These are phyloP conservation scores for Callinectes sapidus DNA, from an alignment of 2,888 invertebrate genomes.

Conservation along the genomic window DNA sequence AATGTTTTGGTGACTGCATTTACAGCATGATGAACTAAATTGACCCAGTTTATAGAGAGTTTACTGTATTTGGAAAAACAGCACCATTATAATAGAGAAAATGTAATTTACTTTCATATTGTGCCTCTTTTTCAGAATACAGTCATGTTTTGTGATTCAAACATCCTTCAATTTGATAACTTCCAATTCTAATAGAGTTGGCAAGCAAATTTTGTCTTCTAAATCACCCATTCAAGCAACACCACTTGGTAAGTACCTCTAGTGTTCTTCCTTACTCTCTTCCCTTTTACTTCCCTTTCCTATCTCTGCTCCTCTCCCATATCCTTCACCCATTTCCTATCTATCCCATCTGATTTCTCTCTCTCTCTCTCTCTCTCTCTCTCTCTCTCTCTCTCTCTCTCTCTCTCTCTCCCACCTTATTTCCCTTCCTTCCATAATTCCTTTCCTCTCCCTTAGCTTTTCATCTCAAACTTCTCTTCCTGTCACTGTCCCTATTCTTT, in stretches of 20 bases:
- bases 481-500: too few species aligned
- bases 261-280: background rate
- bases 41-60: too few species aligned
- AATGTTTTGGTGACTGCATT: too few species aligned
- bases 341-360: background rate
- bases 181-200: too few species aligned
- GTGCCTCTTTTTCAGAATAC: too few species aligned
- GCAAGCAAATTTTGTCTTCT: background rate
- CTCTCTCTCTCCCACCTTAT: background rate
- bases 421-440: background rate
- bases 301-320: background rate
- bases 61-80: too few species aligned
- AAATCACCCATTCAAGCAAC: background rate
- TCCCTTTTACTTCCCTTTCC: background rate
- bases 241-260: background rate
- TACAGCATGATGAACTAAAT: too few species aligned
- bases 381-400: background rate
- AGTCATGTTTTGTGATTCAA: too few species aligned
- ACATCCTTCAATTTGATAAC: too few species aligned
- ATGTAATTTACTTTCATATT: too few species aligned
- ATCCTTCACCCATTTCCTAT: background rate
- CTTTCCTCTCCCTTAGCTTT: background rate
- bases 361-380: background rate
- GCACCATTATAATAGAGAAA: too few species aligned
- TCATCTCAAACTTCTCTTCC: background rate